Base-by-base conservation (phyloP, 23 tunicate genomes). In the Trididemnum miniatum region DNA sequence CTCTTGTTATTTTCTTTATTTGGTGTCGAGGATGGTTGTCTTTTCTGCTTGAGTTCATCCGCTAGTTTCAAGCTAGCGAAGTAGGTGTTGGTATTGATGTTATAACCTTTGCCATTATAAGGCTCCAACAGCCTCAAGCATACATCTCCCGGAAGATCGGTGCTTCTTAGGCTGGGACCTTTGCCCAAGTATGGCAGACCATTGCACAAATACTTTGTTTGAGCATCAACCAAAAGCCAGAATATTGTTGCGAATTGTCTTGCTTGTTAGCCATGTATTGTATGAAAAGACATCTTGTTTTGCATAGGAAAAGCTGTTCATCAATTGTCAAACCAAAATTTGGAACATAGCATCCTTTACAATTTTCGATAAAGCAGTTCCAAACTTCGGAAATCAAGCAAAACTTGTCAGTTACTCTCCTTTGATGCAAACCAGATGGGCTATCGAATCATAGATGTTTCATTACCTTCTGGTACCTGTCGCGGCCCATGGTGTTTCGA, bases 171-270 rank as follows among this genome's bases (percentile, higher is more conserved):
- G 24, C 28, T 62, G 25, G 28, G 69, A 23, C 23, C 27, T 62
- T 62, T 62, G 20, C 28, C 69, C 69, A 62, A 23, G 28, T 62
- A 23, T 23, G 28, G 69, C 23, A 18, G 4, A 23, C 69, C 69
- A 23, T 62, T 62, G 69, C 69, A 62, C 69, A 62, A 23, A 20
- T 62, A 23, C 27, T 62, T 62, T 62, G 69, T 15, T 23, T 62
- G 28, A 62, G 69, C 69, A 62, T 23, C 69, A 15, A 27, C 69
- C 27, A 15, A 62, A 62, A 62, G 69, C 69, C 69, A 62, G 28
- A 62, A 62, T 23, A 18, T 62, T 18, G 23, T 23, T 4, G 27
- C 69, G 28, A 62, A 23, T 23, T 18, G 20, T 62, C 23, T 27
- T 62, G 69, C 25, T 23, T 20, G 24, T 20, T 62, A 15, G 27